A percentile compares a stretch with the other conserved stretches of the same genome.
phyloP scores from a whole-genome alignment of 2,888 invertebrate genomes.

The Habrosyne pyritoides region DNA sequence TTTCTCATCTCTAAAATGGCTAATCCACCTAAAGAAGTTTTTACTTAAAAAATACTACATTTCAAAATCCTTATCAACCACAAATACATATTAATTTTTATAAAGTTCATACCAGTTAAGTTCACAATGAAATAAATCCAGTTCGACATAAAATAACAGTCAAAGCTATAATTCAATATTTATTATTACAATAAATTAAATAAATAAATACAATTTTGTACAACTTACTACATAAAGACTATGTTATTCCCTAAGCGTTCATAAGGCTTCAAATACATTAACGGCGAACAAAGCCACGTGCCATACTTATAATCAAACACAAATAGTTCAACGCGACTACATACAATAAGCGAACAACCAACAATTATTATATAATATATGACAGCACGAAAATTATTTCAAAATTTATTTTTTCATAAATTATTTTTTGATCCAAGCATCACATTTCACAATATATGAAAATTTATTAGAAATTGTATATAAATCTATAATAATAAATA shows the following conservation, averaged over 20 bases:
- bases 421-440: not conserved
- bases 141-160: not conserved
- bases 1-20: no score
- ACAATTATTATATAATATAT: not conserved
- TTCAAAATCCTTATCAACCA: no score
- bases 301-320: not conserved
- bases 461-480: no score
- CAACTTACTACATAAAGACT: constrained; percentile 14
- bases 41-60: no score
- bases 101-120: no score
- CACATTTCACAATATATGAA: not conserved
- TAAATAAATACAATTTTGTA: constrained; percentile 58
- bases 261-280: constrained; percentile 1
- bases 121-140: no score
- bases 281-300: not conserved
- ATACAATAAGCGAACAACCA: no score
- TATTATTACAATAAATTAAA: constrained; percentile 38
- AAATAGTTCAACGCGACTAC: not conserved
- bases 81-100: no score
- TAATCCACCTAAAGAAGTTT: no score
- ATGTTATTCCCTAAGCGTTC: not conserved
- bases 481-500: no score
- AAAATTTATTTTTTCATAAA: no score
- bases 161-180: constrained; percentile 6
- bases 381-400: no score